Evolutionary conservation across 2,113 vertebrate species (phyloP).

Genomic region (Hippocampus barbouri): DNA sequence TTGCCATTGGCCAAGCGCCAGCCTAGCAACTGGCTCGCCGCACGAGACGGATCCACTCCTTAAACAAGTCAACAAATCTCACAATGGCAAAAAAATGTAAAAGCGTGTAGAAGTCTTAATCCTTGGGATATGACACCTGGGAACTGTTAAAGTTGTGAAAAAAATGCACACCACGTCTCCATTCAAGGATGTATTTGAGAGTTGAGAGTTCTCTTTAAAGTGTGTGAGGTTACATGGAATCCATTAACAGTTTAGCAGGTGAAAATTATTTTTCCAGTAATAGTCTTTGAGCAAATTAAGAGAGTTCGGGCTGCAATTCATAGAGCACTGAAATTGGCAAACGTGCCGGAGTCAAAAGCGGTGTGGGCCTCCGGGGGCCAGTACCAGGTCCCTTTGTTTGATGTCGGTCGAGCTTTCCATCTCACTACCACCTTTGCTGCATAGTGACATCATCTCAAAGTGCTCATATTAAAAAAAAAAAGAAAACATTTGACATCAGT

Average conservation of each 20-base stretch:
- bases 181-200: not conserved
- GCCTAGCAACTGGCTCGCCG: not conserved
- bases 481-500: constrained; percentile 13
- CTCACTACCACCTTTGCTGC: constrained; percentile 7
- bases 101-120: not conserved
- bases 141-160: not conserved
- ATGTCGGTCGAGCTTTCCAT: constrained; percentile 10
- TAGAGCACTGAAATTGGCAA: not conserved
- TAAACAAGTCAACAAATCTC: not conserved
- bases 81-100: not conserved
- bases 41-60: not conserved
- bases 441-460: constrained; percentile 7
- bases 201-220: not conserved
- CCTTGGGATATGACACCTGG: not conserved
- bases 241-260: constrained; percentile 1
- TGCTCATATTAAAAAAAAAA: constrained; percentile 2
- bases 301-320: constrained; percentile 4
- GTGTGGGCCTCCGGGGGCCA: constrained; percentile 8
- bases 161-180: not conserved
- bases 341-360: constrained; percentile 5
- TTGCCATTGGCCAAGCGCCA: too few species aligned
- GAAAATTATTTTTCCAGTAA: constrained; percentile 1
- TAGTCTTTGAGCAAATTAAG: constrained; percentile 2
- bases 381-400: constrained; percentile 20
- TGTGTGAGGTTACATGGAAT: not conserved